A percentile compares a stretch with the other conserved stretches of the same genome.
Conservation (phyloP, 1,140 invertebrate species). For the Lepidostoma basale region DNA sequence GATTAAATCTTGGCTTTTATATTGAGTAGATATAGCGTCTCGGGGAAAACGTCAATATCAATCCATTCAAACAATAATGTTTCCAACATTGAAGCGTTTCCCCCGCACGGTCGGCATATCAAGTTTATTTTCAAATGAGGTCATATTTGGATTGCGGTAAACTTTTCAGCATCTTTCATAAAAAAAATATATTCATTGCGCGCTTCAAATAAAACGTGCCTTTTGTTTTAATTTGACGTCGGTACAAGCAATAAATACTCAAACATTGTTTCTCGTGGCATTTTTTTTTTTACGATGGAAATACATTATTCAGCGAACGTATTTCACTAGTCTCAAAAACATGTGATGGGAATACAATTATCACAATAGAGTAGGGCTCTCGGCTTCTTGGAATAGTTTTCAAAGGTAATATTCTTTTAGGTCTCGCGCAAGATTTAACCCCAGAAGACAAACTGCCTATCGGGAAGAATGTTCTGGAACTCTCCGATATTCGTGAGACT, state of each 20-base stretch:
- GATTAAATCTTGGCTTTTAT: constrained; percentile 5
- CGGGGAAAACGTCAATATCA: constrained; percentile 5
- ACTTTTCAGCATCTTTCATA: neutral
- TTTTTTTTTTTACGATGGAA: neutral
- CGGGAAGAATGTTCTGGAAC: constrained; percentile 82
- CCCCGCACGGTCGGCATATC: neutral
- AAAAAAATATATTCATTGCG: constrained; percentile 9
- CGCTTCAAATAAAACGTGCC: constrained; percentile 14
- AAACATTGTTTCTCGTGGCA: no score
- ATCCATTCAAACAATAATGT: constrained; percentile 7
- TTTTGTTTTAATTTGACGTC: neutral
- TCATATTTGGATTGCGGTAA: neutral
- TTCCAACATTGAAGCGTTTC: neutral
- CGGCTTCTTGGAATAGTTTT: neutral
- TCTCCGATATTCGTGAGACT: constrained; percentile 87
- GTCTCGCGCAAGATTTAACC: constrained; percentile 76
- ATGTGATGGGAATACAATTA: neutral
- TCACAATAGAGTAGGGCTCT: neutral
- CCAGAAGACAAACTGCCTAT: constrained; percentile 85
- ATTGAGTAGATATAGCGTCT: constrained; percentile 5
- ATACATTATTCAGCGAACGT: neutral
- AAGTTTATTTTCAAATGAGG: neutral
- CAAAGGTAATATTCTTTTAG: constrained; percentile 46
- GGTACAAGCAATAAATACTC: neutral
- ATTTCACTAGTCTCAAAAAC: neutral